Percentiles rank a stretch among this genome's conserved stretches.
Evolutionary conservation across 2,888 invertebrate genomes (phyloP).

Genomic region (Prosapia bicincta): DNA sequence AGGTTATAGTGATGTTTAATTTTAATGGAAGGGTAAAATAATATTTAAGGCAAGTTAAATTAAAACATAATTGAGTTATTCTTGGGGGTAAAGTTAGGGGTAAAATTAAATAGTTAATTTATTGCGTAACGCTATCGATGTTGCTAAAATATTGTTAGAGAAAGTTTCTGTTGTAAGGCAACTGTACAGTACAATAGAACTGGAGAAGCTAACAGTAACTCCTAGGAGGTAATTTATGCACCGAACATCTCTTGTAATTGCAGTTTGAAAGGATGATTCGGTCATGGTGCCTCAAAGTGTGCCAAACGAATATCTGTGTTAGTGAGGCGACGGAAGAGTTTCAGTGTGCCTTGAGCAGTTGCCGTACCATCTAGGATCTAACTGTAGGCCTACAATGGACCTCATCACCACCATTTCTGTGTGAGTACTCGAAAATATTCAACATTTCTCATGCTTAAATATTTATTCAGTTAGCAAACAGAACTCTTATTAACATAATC

Average conservation of each 20-base stretch:
- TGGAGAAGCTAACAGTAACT: background rate
- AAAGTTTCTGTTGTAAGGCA: background rate
- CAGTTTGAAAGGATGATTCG: background rate
- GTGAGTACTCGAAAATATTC: no score
- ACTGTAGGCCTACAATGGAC: no score
- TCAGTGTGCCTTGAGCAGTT: background rate
- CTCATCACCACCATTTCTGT: background rate
- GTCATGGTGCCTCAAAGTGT: background rate
- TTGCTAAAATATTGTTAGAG: background rate
- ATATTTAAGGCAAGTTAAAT: no score
- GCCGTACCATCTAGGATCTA: background rate
- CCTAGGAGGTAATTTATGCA: background rate
- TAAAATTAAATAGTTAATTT: no score
- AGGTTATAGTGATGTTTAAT: no score
- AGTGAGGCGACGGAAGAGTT: background rate
- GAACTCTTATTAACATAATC: no score
- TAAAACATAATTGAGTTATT: no score
- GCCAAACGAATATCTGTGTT: background rate
- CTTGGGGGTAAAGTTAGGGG: no score
- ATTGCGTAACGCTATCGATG: no score
- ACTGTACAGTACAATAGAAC: background rate
- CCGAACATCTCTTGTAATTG: background rate
- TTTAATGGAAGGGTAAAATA: no score
- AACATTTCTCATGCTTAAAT: no score
- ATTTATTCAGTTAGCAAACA: no score